A percentile compares a stretch with the other conserved stretches of the same genome.
phyloP scores from a whole-genome alignment of 2,888 invertebrate genomes.

The Cordylochernes scorpioides region DNA sequence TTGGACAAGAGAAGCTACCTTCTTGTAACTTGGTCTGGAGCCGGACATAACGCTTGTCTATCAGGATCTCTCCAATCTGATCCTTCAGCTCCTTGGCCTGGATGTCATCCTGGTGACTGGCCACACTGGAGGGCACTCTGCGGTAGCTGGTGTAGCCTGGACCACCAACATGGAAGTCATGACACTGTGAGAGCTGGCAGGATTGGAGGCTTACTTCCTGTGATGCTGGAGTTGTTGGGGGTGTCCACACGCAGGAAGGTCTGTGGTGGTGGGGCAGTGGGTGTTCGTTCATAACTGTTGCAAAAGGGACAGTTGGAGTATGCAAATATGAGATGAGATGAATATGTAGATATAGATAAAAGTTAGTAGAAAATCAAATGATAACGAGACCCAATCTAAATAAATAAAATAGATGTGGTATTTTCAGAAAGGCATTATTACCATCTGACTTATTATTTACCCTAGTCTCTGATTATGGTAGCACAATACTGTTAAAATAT shows the following conservation, averaged over 20 bases:
- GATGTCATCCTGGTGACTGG: constrained; percentile 15
- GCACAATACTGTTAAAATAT: too few relatives aligned
- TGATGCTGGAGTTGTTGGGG: constrained; percentile 23
- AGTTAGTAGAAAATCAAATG: too few relatives aligned
- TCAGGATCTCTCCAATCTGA: constrained; percentile 44
- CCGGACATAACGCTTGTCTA: constrained; percentile 28
- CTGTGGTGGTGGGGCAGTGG: constrained; percentile 21
- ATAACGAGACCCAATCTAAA: too few relatives aligned
- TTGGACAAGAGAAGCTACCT: too few relatives aligned
- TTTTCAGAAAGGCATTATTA: too few relatives aligned
- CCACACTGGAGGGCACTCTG: constrained; percentile 16
- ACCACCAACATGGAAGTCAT: too few relatives aligned
- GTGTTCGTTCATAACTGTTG: constrained; percentile 17
- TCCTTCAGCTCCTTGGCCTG: constrained; percentile 22
- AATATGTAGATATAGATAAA: too few relatives aligned
- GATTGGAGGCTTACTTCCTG: constrained; percentile 15
- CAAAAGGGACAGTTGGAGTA: constrained; percentile 1
- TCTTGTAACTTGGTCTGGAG: constrained; percentile 21
- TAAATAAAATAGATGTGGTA: too few relatives aligned
- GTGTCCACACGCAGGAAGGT: constrained; percentile 29
- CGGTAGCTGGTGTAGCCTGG: constrained; percentile 15
- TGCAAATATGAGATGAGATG: too few relatives aligned
- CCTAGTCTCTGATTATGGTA: too few relatives aligned
- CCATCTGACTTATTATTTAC: too few relatives aligned
- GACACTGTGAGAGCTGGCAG: too few relatives aligned